Evolutionary conservation across 2,113 vertebrate species (phyloP).

Genomic region (Pseudopipra pipra): DNA sequence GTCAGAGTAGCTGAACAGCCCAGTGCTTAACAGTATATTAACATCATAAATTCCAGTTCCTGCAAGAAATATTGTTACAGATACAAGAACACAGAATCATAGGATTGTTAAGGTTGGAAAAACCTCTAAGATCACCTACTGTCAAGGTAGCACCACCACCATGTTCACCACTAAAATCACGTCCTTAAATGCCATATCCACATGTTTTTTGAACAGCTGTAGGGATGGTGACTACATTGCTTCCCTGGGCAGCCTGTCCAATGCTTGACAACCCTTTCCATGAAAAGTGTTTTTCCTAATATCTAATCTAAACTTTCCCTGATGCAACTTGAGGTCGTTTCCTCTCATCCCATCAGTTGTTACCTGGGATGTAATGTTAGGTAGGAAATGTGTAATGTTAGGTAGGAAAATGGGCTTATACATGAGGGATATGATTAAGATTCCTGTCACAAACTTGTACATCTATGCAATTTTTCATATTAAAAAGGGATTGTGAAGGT

Average conservation of each 20-base stretch:
- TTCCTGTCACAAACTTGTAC: background rate
- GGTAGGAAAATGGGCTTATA: background rate
- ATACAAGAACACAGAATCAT: rapidly evolving
- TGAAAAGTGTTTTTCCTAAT: background rate
- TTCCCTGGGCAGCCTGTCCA: background rate
- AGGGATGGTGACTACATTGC: background rate
- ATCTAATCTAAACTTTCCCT: background rate
- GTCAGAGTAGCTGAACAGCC: background rate
- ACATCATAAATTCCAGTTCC: background rate
- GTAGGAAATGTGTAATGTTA: background rate
- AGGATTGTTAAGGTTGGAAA: background rate
- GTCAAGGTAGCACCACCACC: background rate
- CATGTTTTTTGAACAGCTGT: background rate
- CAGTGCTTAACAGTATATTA: background rate
- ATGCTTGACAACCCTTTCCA: background rate
- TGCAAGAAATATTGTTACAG: background rate
- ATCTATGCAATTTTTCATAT: background rate
- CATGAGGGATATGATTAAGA: background rate
- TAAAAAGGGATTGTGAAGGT: background rate
- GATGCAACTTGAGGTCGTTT: background rate
- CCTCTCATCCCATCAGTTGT: background rate
- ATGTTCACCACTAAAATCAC: background rate
- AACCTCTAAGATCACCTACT: background rate
- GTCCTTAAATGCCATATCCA: background rate
- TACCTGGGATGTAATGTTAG: background rate